phyloP scores from a whole-genome alignment of 53 echinoderm and acorn worm species.

The Antedon mediterranea region DNA sequence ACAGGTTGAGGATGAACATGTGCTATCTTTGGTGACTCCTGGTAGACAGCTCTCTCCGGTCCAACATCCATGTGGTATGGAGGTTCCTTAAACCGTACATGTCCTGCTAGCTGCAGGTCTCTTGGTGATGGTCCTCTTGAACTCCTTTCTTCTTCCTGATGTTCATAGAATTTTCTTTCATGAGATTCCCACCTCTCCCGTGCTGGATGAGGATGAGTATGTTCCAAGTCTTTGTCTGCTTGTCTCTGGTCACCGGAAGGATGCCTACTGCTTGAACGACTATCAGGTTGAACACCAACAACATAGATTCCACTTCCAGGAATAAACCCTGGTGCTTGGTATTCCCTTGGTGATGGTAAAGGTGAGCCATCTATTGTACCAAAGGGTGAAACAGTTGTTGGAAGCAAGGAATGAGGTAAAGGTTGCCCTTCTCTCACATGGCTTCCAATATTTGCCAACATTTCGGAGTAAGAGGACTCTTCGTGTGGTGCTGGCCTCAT shows the following conservation, averaged over 20 bases:
- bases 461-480: slow-evolving; percentile 61
- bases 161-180: background rate
- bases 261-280: background rate
- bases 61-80: background rate
- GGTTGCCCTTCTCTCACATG: slow-evolving; percentile 22
- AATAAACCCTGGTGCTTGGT: background rate
- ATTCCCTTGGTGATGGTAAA: background rate
- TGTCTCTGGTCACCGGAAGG: background rate
- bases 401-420: background rate
- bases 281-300: background rate
- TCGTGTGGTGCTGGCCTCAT: background rate
- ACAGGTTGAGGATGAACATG: background rate
- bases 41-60: background rate
- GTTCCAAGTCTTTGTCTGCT: background rate
- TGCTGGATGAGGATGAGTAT: background rate
- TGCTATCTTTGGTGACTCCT: background rate
- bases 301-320: background rate
- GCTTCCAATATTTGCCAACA: slow-evolving; percentile 92
- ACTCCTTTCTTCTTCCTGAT: background rate
- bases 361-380: background rate
- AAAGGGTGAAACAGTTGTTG: background rate
- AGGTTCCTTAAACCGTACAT: background rate
- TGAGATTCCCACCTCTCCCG: background rate
- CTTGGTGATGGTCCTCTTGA: background rate
- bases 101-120: background rate